phyloP scores from a whole-genome alignment of 2,888 invertebrate species.

The Noctua fimbriata region DNA sequence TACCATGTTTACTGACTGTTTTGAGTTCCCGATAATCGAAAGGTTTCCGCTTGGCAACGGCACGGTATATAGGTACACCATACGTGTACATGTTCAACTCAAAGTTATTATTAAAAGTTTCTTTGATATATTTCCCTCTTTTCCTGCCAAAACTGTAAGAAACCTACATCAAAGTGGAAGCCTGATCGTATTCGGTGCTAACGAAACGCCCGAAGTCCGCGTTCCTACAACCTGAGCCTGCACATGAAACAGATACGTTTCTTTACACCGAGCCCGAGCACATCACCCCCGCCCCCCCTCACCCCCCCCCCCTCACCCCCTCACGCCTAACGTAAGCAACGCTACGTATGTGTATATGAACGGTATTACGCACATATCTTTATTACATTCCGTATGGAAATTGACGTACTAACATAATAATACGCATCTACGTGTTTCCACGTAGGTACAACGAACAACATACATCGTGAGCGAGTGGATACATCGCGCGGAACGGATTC shows the following conservation, averaged over 20 bases:
- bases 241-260: constrained; percentile 28
- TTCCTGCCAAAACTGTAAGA: constrained; percentile 36
- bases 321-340: background rate
- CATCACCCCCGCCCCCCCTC: background rate
- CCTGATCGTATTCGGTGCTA: constrained; percentile 40
- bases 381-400: constrained; percentile 41
- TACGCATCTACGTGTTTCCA: constrained; percentile 18
- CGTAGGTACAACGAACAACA: background rate
- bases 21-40: too few species aligned
- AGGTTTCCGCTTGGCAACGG: background rate
- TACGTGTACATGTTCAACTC: background rate
- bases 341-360: background rate
- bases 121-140: constrained; percentile 28
- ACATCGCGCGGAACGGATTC: constrained; percentile 12
- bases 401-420: constrained; percentile 33
- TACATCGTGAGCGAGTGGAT: constrained; percentile 7
- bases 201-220: constrained; percentile 26
- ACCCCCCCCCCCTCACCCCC: too few species aligned
- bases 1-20: too few species aligned
- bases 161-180: constrained; percentile 50
- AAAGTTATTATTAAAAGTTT: constrained; percentile 30
- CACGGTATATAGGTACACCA: background rate
- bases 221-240: constrained; percentile 12
- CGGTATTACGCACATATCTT: constrained; percentile 23
- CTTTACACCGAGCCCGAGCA: background rate